Conservation (phyloP, 2,797 vertebrate genomes). For the Hemitrygon akajei region DNA sequence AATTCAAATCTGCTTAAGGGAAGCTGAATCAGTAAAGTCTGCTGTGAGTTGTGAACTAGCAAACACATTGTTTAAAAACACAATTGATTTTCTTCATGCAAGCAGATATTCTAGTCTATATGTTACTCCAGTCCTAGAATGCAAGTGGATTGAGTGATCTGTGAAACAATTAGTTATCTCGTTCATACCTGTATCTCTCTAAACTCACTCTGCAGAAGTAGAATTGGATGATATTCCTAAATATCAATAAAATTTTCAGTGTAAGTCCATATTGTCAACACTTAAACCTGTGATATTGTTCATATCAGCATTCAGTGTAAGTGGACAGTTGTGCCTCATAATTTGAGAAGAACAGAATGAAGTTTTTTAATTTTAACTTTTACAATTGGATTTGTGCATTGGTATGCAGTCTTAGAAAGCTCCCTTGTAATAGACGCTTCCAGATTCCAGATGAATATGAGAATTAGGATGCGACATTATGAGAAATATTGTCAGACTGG, state of each 20-base stretch:
- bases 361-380: neutral
- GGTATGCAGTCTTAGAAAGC: neutral
- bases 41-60: neutral
- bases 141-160: too few species aligned
- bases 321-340: neutral
- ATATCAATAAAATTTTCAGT: too few species aligned
- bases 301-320: too few species aligned
- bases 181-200: too few species aligned
- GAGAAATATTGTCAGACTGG: neutral
- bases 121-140: too few species aligned
- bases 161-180: too few species aligned
- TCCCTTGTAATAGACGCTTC: neutral
- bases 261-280: too few species aligned
- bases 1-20: neutral
- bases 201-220: too few species aligned
- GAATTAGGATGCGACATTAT: neutral
- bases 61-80: neutral
- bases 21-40: neutral
- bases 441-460: neutral
- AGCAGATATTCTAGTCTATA: too few species aligned
- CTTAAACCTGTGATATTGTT: too few species aligned
- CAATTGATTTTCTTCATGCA: too few species aligned
- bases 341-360: neutral
- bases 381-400: neutral
- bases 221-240: too few species aligned